Evolutionary conservation across 2,113 vertebrate species (phyloP).

Genomic region (Pollimyrus isidori): DNA sequence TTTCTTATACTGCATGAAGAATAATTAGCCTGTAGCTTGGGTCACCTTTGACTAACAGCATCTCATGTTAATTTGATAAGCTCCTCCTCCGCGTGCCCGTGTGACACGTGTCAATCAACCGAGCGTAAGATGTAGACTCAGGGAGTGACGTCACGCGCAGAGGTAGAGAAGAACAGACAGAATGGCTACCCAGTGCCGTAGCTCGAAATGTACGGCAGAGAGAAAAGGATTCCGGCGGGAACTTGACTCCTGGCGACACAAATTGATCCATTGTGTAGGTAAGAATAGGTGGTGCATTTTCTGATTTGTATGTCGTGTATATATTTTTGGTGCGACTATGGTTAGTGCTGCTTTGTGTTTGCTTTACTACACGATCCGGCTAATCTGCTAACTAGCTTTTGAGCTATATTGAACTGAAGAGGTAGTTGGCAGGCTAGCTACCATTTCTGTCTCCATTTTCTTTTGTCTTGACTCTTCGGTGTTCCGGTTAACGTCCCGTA

Average conservation of each 20-base stretch:
- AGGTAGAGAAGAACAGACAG: conserved; percentile 73
- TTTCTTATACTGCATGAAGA: background rate
- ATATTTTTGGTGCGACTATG: background rate
- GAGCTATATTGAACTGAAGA: conserved; percentile 29
- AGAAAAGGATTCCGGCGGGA: conserved; percentile 92
- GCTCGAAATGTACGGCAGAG: conserved; percentile 87
- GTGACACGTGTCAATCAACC: conserved; percentile 42
- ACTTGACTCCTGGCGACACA: conserved; percentile 94
- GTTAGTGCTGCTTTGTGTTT: conserved; percentile 3
- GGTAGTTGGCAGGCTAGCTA: conserved; percentile 21
- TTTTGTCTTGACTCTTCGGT: conserved; percentile 51
- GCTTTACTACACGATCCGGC: conserved; percentile 14
- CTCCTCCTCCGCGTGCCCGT: conserved; percentile 15
- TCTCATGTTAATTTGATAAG: conserved; percentile 9
- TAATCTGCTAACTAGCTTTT: conserved; percentile 25
- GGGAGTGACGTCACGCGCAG: conserved; percentile 73
- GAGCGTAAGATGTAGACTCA: conserved; percentile 59
- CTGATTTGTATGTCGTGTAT: background rate
- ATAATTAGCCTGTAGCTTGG: background rate
- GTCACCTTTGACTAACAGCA: background rate
- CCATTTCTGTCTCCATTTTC: conserved; percentile 49
- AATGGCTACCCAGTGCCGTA: conserved; percentile 93
- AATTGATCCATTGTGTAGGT: conserved; percentile 93
- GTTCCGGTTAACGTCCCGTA: conserved; percentile 34
- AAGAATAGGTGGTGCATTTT: conserved; percentile 46